Base-by-base conservation (phyloP, 2,797 vertebrate species). In the Bovichtus variegatus region DNA sequence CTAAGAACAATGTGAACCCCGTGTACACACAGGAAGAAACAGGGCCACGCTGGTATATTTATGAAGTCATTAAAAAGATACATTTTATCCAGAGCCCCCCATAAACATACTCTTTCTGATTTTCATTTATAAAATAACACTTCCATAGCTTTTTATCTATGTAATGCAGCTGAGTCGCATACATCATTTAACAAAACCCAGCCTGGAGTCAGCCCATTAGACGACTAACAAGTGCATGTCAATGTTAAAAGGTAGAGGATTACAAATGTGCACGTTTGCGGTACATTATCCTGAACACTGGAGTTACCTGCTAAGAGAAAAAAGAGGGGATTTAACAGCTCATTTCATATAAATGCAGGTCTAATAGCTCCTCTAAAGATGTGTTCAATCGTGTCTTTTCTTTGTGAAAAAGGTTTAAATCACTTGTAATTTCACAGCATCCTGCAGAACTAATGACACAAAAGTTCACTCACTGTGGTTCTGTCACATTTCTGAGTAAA, bases 331-430 rank as follows among this genome's bases (percentile, higher is more conserved):
- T 84, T 83, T 47, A 90, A 87, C 82, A 88, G 86, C 85, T 91
- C 87, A 89, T 93, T 92, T 87, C 44, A 82, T 64, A 41, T 66
- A 87, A 92, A 83, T 50, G 25, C 43, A 50, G 66, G 71, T 76
- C 73, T 85, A 91, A 84, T 81, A 74, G 83, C 71, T 57, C 68
- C 76, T 85, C 88, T 83, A 60, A 69, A 84, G 55, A 70, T 61
- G 38, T 46, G 34, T 50, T 69, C 63, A 68, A 69, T 51, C 76
- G 13, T 83, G 67, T 76, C 53, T 65, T 91, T 82, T 64, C 60
- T 76, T 72, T 55, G 46, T 71, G 55, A 71, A 79, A 82, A 79
- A 77, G 15, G 8, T 29, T 66, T 10, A 72, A 89, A 87, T 80
- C 57, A 29, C 71, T 62, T 68, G 51, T 76, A 84, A 82, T 87